A percentile compares a stretch with the other conserved stretches of the same genome.
phyloP scores from a whole-genome alignment of 2,113 vertebrate genomes.

The Phaethon lepturus region DNA sequence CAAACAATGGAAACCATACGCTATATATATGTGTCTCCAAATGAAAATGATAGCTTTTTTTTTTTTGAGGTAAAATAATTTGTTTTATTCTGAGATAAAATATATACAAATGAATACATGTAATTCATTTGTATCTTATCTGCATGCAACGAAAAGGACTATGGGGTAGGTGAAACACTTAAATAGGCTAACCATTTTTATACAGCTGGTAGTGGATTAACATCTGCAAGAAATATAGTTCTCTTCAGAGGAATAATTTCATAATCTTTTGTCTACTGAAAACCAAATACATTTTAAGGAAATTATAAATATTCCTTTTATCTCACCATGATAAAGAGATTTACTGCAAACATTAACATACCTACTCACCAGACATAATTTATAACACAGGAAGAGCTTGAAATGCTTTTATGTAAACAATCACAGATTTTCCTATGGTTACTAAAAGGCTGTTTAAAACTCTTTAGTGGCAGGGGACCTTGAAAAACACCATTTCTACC shows the following conservation, averaged over 20 bases:
- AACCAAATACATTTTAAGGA: slow-evolving; percentile 54
- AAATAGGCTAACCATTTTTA: background rate
- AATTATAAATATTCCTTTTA: slow-evolving; percentile 71
- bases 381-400: slow-evolving; percentile 68
- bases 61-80: background rate
- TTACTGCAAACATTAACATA: slow-evolving; percentile 60
- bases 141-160: background rate
- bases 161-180: background rate
- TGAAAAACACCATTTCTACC: slow-evolving; percentile 55
- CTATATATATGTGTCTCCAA: background rate
- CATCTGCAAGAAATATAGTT: background rate
- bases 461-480: slow-evolving; percentile 31
- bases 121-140: background rate
- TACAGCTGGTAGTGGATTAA: background rate
- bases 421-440: slow-evolving; percentile 54
- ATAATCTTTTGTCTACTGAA: background rate
- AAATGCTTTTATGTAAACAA: slow-evolving; percentile 77
- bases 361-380: slow-evolving; percentile 56
- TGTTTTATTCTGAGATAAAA: background rate
- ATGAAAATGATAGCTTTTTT: background rate
- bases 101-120: background rate
- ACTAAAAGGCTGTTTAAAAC: slow-evolving; percentile 72
- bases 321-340: slow-evolving; percentile 63
- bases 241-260: background rate
- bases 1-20: background rate